Conservation (phyloP, 2,888 invertebrate genomes). For the Uropetala carovei region DNA sequence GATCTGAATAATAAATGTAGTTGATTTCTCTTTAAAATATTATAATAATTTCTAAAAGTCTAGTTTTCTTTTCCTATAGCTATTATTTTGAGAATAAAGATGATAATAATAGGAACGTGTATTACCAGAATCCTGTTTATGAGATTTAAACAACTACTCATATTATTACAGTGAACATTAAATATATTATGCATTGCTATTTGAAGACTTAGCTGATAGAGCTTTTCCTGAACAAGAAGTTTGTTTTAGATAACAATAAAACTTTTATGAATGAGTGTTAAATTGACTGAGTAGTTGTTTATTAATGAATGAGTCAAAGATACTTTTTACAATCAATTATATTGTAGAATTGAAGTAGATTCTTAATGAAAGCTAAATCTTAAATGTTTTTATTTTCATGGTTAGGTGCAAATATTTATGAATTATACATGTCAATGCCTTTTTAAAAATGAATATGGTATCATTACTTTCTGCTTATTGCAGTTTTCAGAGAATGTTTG, state of each 20-base stretch:
- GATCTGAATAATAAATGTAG: neutral
- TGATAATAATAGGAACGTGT: neutral
- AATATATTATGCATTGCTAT: neutral
- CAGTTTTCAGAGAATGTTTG: conserved; percentile 29
- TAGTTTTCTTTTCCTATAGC: neutral
- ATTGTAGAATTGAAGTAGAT: neutral
- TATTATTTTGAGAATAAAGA: neutral
- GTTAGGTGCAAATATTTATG: no score
- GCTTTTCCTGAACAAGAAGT: no score
- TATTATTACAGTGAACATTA: neutral
- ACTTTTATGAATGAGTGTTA: neutral
- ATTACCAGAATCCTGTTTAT: neutral
- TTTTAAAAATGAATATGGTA: no score
- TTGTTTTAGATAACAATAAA: neutral
- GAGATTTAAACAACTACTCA: conserved; percentile 39
- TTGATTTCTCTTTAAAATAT: neutral
- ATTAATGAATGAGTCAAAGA: neutral
- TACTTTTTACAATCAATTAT: neutral
- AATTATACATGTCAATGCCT: no score
- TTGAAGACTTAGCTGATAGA: no score
- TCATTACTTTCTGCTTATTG: neutral
- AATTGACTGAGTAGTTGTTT: conserved; percentile 39
- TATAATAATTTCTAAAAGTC: neutral
- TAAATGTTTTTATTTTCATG: neutral
- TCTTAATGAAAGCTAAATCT: neutral